phyloP scores from a whole-genome alignment of 2,888 invertebrate genomes.

The Phengaris alcon region DNA sequence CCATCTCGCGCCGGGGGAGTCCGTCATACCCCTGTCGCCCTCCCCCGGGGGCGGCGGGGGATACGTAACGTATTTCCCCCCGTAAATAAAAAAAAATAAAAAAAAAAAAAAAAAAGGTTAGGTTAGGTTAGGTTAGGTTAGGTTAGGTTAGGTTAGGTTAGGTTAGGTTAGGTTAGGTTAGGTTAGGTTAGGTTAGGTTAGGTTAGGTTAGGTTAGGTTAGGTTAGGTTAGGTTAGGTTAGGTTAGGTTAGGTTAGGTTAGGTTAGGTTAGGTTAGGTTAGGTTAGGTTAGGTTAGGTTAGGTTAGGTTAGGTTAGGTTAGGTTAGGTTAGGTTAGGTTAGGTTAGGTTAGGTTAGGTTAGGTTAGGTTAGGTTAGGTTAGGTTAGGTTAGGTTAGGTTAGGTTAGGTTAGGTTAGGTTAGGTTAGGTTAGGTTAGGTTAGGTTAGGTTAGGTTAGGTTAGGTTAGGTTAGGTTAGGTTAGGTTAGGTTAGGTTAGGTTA shows the following conservation, averaged over 20 bases:
- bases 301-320: conserved; percentile 35
- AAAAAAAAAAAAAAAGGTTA: too few species aligned
- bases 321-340: conserved; percentile 29
- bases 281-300: conserved; percentile 35
- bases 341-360: conserved; percentile 31
- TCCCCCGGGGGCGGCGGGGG: too few species aligned
- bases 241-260: conserved; percentile 33
- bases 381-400: conserved; percentile 28
- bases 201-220: conserved; percentile 18
- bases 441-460: conserved; percentile 42
- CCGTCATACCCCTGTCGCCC: too few species aligned
- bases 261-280: conserved; percentile 26
- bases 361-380: conserved; percentile 39
- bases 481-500: conserved; percentile 39
- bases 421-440: conserved; percentile 43
- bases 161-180: conserved; percentile 27
- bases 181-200: conserved; percentile 25
- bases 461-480: conserved; percentile 42
- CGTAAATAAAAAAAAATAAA: too few species aligned
- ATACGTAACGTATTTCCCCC: too few species aligned
- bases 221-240: conserved; percentile 31
- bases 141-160: conserved; percentile 32
- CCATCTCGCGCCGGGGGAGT: too few species aligned
- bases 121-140: conserved; percentile 38
- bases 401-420: conserved; percentile 41